Evolutionary conservation across 2,113 vertebrate genomes (phyloP), one percentile per base, ranked within the genome.

Genomic region (Phyllopteryx taeniolatus): DNA sequence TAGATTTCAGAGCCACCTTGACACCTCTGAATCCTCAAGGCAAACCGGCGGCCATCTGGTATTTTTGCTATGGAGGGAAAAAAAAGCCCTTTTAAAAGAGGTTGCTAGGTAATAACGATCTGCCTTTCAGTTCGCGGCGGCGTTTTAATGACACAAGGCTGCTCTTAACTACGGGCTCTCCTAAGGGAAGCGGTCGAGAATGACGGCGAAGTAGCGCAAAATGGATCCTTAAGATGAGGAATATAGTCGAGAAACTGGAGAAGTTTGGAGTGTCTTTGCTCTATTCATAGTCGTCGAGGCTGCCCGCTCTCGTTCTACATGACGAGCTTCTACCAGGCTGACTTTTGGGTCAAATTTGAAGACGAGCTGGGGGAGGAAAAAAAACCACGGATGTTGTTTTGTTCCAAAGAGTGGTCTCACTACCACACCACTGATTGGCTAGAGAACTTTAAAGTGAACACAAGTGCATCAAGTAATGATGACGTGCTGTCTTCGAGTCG

Each of bases 1-100:
- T 79, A 66, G 67, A 65, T 67, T 73, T 65, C 74, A 42, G 43
- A 67, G 27, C 64, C 66, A 65, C 62, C 60, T 73, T 33, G 15
- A 82, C 61, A 39, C 65, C 57, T 71, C 31, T 22, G 11, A 68
- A 70, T 72, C 27, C 63, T 51, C 15, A 27, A 67, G 71, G 43
- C 27, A 44, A 67, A 73, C 22, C 61, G 46, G 57, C 17, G 42
- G 67, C 33, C 47, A 68, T 33, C 33, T 67, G 44, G 7, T 49
- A 33, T 19, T 67, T 46, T 22, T 56, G 47, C 67, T 42, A 13
- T 14, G 31, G 47, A 35, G 15, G 13, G 10, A 33, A 54, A 60
- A 60, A 14, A 60, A 5, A 15, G 57, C 13, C 57, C 31, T 60
- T 60, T 60, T 35, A 61, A 61, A 17, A 61, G 31, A 3, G 27